Evolutionary conservation across 2,113 vertebrate species (phyloP).

Genomic region (Otis tarda): DNA sequence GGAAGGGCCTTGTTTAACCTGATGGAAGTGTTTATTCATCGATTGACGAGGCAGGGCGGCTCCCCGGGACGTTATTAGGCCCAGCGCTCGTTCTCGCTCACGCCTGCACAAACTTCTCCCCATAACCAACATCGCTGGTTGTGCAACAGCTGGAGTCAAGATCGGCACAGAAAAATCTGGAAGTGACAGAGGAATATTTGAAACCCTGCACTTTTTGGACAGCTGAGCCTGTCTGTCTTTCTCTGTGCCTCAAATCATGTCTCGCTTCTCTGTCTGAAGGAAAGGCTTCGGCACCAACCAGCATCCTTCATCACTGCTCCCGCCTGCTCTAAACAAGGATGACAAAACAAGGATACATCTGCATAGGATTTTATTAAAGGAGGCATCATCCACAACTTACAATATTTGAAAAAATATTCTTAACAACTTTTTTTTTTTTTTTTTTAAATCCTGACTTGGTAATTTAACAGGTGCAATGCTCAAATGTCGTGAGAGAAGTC

Average conservation of each 20-base stretch:
- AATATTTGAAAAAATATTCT: conserved; percentile 15
- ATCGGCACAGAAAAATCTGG: neutral
- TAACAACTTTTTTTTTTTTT: neutral
- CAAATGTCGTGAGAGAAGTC: neutral
- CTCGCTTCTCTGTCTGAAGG: neutral
- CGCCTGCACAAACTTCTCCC: neutral
- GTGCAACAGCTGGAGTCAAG: neutral
- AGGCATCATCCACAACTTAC: neutral
- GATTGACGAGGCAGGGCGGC: neutral
- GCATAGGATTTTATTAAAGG: conserved; percentile 56
- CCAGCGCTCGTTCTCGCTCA: neutral
- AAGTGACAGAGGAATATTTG: neutral
- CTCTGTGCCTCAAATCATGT: neutral
- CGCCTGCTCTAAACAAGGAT: neutral
- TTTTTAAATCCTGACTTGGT: neutral
- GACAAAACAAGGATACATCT: neutral
- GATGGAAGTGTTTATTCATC: neutral
- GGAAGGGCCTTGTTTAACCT: neutral
- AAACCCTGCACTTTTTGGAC: neutral
- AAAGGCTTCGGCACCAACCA: neutral
- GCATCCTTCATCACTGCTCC: neutral
- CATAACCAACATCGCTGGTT: neutral
- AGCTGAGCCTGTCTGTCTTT: neutral
- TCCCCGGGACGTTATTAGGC: neutral
- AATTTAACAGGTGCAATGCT: neutral